phyloP scores from a whole-genome alignment of 1,140 invertebrate species.

The Cepaea nemoralis region DNA sequence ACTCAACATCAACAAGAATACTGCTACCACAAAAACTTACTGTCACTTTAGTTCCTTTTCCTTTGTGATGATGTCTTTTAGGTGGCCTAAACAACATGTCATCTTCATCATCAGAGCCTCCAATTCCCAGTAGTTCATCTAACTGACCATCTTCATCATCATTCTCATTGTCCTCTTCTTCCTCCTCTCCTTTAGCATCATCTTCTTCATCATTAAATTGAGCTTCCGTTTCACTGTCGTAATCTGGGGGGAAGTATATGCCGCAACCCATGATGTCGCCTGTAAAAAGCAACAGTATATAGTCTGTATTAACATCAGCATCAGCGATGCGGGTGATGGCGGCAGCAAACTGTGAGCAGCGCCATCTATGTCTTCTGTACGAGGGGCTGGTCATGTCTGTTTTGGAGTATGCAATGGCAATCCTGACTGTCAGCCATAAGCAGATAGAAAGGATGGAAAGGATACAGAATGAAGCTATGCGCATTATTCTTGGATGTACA shows the following conservation, averaged over 20 bases:
- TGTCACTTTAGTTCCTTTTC: conserved; percentile 54
- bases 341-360: too few species aligned
- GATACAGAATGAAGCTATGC: too few species aligned
- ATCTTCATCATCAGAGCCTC: conserved; percentile 31
- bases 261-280: conserved; percentile 77
- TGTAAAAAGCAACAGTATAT: conserved; percentile 39
- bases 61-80: not conserved
- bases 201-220: conserved; percentile 54
- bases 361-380: too few species aligned
- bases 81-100: conserved; percentile 27
- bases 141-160: conserved; percentile 34
- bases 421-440: too few species aligned
- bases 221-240: conserved; percentile 70
- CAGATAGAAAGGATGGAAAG: too few species aligned
- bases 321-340: too few species aligned
- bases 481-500: too few species aligned
- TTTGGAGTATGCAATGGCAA: too few species aligned
- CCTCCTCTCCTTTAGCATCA: conserved; percentile 69
- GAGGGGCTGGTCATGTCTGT: too few species aligned
- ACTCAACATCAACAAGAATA: conserved; percentile 2
- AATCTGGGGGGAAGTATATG: conserved; percentile 75
- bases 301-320: too few species aligned
- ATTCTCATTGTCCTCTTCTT: conserved; percentile 57
- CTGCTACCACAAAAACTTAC: too few species aligned
- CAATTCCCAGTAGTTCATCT: conserved; percentile 13